phyloP scores from a whole-genome alignment of 2,113 vertebrate genomes.

The Tachycineta bicolor region DNA sequence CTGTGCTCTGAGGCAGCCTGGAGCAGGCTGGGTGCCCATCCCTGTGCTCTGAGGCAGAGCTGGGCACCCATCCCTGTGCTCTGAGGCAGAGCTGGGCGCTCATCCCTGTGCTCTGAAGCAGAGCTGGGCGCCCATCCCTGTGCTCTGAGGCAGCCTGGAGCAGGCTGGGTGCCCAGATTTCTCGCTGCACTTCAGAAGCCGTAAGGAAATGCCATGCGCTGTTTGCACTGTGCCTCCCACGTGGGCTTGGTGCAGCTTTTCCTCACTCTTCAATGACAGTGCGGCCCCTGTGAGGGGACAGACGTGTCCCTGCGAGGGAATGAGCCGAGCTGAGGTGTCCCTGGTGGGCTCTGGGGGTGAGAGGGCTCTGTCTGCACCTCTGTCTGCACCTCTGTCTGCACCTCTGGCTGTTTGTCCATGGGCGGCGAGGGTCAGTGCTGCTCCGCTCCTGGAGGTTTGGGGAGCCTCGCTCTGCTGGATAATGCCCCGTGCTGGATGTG shows the following conservation, averaged over 20 bases:
- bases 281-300: not conserved
- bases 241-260: rapidly evolving
- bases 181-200: not conserved
- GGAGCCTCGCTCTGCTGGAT: rapidly evolving
- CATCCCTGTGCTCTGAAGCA: too few species aligned
- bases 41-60: too few species aligned
- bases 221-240: rapidly evolving
- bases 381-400: too few species aligned
- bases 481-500: too few species aligned
- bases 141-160: not conserved
- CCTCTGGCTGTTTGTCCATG: not conserved
- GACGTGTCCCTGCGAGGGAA: not conserved
- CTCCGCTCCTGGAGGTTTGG: not conserved
- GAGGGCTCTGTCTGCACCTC: not conserved
- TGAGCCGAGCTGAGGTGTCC: not conserved
- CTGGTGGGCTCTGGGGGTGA: rapidly evolving
- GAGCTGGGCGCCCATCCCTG: not conserved
- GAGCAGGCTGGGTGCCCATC: too few species aligned
- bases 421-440: not conserved
- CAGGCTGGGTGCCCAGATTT: not conserved
- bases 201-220: rapidly evolving
- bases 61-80: too few species aligned
- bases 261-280: not conserved
- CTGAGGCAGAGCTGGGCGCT: too few species aligned
- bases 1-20: too few species aligned